phyloP scores from a whole-genome alignment of 2,888 invertebrate genomes.

The Creontiades dilutus region DNA sequence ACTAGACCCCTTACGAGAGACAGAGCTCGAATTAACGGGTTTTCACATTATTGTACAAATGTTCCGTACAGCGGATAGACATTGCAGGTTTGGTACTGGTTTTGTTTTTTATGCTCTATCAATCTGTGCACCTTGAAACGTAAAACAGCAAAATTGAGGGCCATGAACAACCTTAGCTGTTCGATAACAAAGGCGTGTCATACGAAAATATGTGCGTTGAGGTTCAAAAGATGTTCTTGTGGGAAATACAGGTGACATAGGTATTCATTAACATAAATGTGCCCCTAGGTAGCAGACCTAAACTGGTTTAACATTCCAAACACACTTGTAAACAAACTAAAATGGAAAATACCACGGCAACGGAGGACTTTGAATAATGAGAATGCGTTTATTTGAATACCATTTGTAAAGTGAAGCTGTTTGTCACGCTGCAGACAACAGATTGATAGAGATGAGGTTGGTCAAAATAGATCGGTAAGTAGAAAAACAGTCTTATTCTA shows the following conservation, averaged over 20 bases:
- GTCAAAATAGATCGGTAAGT: background rate
- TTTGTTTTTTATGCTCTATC: no score
- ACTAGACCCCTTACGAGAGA: no score
- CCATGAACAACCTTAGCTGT: no score
- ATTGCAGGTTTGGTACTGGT: no score
- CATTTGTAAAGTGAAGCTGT: conserved; percentile 6
- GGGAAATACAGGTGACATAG: background rate
- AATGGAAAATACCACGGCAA: background rate
- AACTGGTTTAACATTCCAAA: conserved; percentile 2
- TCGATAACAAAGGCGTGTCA: no score
- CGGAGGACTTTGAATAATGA: background rate
- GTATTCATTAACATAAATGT: background rate
- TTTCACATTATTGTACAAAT: no score
- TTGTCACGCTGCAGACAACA: background rate
- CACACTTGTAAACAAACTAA: background rate
- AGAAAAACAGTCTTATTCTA: background rate
- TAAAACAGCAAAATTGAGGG: no score
- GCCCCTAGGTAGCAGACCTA: background rate
- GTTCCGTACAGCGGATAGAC: no score
- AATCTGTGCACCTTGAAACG: no score
- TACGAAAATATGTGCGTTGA: no score
- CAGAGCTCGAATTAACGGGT: no score
- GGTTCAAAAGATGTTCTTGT: background rate
- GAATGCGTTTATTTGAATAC: background rate
- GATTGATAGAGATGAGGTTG: background rate